phyloP scores from a whole-genome alignment of 2,113 vertebrate species.

The Rhinopomastus cyanomelas region DNA sequence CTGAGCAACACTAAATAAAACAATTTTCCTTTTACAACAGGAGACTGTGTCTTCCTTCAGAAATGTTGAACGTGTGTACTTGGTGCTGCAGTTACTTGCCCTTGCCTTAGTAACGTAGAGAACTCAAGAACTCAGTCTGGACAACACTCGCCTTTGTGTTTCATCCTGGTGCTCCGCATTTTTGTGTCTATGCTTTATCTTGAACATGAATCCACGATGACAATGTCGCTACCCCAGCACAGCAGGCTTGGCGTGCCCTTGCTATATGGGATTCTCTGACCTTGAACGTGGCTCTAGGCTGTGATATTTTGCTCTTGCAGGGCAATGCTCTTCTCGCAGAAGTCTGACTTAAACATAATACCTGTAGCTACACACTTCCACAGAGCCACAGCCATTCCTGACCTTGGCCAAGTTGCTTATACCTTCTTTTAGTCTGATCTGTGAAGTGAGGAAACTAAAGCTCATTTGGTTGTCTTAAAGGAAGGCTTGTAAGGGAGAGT shows the following conservation, averaged over 20 bases:
- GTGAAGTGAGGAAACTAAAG: constrained; percentile 13
- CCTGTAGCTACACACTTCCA: neutral
- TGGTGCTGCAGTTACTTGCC: neutral
- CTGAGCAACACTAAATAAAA: constrained; percentile 45
- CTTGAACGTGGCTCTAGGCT: neutral
- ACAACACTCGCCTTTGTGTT: neutral
- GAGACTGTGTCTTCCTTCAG: neutral
- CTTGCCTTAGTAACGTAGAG: neutral
- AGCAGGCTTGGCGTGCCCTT: neutral
- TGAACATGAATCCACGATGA: neutral
- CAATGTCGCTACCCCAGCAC: neutral
- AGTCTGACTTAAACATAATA: neutral
- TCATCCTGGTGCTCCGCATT: neutral
- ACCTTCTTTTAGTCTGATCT: neutral
- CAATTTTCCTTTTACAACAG: neutral
- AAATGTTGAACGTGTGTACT: neutral
- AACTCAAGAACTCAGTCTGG: neutral
- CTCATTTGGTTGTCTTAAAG: constrained; percentile 36
- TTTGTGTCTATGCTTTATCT: neutral
- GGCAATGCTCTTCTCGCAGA: neutral
- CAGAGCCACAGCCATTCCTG: neutral
- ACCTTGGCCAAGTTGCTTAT: constrained; percentile 27
- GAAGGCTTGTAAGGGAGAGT: constrained; percentile 34
- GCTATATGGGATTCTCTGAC: neutral
- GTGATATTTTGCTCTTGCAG: neutral